Conservation (phyloP, 2,888 invertebrate genomes). For the Cinara cedri region DNA sequence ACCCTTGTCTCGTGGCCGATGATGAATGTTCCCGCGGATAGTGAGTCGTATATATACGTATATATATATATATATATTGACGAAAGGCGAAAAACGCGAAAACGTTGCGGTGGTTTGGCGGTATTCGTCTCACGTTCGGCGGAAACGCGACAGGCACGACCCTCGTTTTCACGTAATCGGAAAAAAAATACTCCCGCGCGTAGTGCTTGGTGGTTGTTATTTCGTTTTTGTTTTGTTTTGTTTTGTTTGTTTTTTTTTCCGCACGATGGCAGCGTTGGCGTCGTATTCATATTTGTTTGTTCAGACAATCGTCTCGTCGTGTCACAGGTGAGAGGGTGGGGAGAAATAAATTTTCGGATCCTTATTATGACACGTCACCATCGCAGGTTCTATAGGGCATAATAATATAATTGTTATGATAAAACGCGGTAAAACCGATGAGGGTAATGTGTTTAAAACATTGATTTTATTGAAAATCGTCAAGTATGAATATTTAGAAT, state of each 20-base stretch:
- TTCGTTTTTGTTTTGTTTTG: neutral
- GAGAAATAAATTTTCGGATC: too few relatives aligned
- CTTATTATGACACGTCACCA: too few relatives aligned
- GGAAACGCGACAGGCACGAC: constrained; percentile 25
- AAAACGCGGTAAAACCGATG: too few relatives aligned
- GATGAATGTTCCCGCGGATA: constrained; percentile 2
- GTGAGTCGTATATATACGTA: neutral
- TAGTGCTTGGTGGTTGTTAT: neutral
- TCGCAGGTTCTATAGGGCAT: too few relatives aligned
- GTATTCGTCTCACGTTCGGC: constrained; percentile 44
- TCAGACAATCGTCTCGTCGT: too few relatives aligned
- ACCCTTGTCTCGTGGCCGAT: neutral
- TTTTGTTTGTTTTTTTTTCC: neutral
- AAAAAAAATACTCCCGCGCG: constrained; percentile 14
- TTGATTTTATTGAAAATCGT: too few relatives aligned
- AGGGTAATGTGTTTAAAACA: too few relatives aligned
- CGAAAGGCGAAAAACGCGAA: neutral
- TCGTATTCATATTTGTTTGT: neutral
- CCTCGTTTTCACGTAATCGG: constrained; percentile 52
- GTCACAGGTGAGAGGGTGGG: too few relatives aligned
- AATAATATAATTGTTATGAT: too few relatives aligned
- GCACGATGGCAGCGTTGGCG: too few relatives aligned
- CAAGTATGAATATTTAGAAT: too few relatives aligned
- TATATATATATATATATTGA: neutral
- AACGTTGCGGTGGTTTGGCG: neutral